phyloP scores from a whole-genome alignment of 2,113 vertebrate genomes.

The Gasterosteus aculeatus region DNA sequence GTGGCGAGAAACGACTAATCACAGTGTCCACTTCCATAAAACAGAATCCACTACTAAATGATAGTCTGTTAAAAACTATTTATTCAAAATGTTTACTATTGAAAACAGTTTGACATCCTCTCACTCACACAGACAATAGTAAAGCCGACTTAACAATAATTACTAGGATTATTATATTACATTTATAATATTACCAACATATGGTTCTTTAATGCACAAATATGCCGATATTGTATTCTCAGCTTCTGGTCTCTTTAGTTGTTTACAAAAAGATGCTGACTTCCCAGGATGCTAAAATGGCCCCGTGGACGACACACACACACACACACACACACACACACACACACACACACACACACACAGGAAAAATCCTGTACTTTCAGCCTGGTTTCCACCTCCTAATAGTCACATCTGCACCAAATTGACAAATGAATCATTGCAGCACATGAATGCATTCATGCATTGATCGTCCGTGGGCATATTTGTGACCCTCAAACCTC shows the following conservation, averaged over 20 bases:
- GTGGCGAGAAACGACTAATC: neutral
- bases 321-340: neutral
- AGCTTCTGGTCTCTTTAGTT: neutral
- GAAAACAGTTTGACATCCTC: no score
- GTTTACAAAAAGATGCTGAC: neutral
- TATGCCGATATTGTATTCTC: no score
- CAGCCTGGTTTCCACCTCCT: neutral
- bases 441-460: neutral
- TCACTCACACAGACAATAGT: no score
- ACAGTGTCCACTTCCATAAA: neutral
- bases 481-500: neutral
- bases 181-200: no score
- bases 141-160: no score
- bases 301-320: neutral
- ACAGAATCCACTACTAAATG: neutral
- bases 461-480: neutral
- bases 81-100: no score
- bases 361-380: neutral
- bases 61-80: neutral
- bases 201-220: no score
- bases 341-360: neutral
- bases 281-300: neutral
- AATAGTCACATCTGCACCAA: neutral
- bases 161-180: no score
- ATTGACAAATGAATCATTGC: neutral